phyloP scores from a whole-genome alignment of 2,888 invertebrate genomes.

The Falcaria lacertinaria region DNA sequence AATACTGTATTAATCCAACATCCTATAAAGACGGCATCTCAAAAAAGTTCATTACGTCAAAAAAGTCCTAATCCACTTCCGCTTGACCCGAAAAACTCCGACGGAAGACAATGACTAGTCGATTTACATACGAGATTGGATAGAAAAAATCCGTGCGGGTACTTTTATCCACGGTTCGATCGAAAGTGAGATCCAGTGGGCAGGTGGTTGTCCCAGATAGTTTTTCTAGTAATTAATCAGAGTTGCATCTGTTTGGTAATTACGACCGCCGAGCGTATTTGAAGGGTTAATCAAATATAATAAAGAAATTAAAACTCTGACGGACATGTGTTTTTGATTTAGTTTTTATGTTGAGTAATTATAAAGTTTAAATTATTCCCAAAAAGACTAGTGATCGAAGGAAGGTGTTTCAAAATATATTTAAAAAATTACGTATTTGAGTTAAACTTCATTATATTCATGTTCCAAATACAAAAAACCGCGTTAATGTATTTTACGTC shows the following conservation, averaged over 20 bases:
- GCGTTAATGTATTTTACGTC: too few relatives aligned
- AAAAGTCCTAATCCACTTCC: constrained; percentile 55
- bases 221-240: constrained; percentile 76
- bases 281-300: constrained; percentile 78
- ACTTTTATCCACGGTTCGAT: constrained; percentile 29
- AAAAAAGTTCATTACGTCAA: constrained; percentile 32
- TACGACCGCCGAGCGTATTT: constrained; percentile 45
- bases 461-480: too few relatives aligned
- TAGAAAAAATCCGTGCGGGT: constrained; percentile 39
- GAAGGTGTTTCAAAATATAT: not conserved
- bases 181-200: constrained; percentile 65
- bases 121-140: constrained; percentile 71
- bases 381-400: not conserved
- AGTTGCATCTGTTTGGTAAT: constrained; percentile 71
- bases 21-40: not conserved
- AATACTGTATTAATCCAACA: not conserved
- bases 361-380: constrained; percentile 19
- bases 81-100: constrained; percentile 31
- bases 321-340: constrained; percentile 53
- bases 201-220: constrained; percentile 59
- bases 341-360: constrained; percentile 6
- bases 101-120: constrained; percentile 68
- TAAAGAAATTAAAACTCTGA: constrained; percentile 70
- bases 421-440: not conserved
- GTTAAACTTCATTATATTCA: too few relatives aligned